A percentile compares a stretch with the other conserved stretches of the same genome.
phyloP scores from a whole-genome alignment of 1,140 invertebrate species.

The Scaptomyza montana region DNA sequence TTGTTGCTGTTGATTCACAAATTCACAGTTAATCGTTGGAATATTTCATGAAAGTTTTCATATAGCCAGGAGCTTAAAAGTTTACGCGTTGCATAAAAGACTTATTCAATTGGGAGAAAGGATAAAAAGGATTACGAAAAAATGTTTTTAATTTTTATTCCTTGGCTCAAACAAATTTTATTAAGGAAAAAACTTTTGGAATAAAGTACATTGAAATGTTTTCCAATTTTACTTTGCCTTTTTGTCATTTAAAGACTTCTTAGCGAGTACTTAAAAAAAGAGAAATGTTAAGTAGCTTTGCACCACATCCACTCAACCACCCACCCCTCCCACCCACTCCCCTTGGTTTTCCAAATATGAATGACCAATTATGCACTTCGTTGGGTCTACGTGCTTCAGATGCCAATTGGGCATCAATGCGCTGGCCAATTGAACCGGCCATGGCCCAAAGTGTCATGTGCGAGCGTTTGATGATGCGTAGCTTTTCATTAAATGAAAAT shows the following conservation, averaged over 20 bases:
- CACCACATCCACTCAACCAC: background rate
- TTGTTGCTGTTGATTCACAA: conserved; percentile 57
- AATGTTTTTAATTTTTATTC: too few relatives aligned
- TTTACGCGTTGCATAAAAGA: conserved; percentile 24
- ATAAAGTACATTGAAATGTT: too few relatives aligned
- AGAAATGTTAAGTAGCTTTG: conserved; percentile 18
- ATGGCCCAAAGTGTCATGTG: conserved; percentile 53
- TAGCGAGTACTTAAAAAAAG: background rate
- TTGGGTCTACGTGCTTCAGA: conserved; percentile 72
- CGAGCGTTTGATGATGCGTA: conserved; percentile 77
- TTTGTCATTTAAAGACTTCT: too few relatives aligned
- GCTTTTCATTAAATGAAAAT: conserved; percentile 82
- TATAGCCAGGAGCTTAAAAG: conserved; percentile 6
- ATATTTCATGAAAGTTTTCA: conserved; percentile 5
- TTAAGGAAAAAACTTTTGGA: too few relatives aligned
- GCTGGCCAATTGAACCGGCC: conserved; percentile 35
- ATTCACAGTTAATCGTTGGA: conserved; percentile 72
- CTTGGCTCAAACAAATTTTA: too few relatives aligned
- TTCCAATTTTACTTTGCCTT: too few relatives aligned
- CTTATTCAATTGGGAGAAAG: conserved; percentile 46
- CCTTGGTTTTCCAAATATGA: conserved; percentile 58
- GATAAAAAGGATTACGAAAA: too few relatives aligned
- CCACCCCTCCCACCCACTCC: too few relatives aligned
- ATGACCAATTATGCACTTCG: conserved; percentile 80
- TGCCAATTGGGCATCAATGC: conserved; percentile 54